Base-by-base conservation (phyloP, 23 tunicate species). In the Ciona savignyi region DNA sequence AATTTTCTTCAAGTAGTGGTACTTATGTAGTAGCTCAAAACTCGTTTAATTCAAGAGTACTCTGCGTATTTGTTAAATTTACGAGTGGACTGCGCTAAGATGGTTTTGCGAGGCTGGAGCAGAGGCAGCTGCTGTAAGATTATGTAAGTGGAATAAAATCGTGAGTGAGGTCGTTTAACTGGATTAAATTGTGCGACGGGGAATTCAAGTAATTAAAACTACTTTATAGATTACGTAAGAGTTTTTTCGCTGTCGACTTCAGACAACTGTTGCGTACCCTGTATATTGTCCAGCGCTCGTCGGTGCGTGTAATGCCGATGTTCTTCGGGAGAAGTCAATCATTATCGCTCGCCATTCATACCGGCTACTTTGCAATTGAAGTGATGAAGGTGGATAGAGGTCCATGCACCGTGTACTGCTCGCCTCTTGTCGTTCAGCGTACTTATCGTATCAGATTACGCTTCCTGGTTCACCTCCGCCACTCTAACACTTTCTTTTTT, bases 391-490 rank as follows among this genome's bases (percentile, higher is more conserved):
- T 42, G 56, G 56, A 42, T 6, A n/a, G n/a, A n/a, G n/a, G n/a
- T n/a, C 56, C 56, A 42, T 42, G 56, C 56, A 42, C 56, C 15
- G 56, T 42, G 56, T 42, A 6, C 56, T 42, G 15, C 15, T n/a
- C n/a, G n/a, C n/a, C n/a, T n/a, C 11, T 42, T 42, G 56, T 42
- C 56, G 56, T 42, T 30, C 73, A 3, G 73, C 24, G 26, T 69
- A 69, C 73, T 69, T 69, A 69, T 69, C 73, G 73, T 69, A 34
- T 69, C 73, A 22, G 48, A 69, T 69, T 69, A 69, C 73, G 56
- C 56, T 42, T 42, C 56, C 56, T 42, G 56, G 56, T 42, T 42
- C 56, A 42, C 56, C 56, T 42, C 56, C 56, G 15, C 56, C 15
- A 15, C 56, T 42, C 56, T 42, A 42, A 42, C 56, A 9, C 56